Base-by-base conservation (phyloP, 1,140 invertebrate species). In the Arctopsyche grandis region DNA sequence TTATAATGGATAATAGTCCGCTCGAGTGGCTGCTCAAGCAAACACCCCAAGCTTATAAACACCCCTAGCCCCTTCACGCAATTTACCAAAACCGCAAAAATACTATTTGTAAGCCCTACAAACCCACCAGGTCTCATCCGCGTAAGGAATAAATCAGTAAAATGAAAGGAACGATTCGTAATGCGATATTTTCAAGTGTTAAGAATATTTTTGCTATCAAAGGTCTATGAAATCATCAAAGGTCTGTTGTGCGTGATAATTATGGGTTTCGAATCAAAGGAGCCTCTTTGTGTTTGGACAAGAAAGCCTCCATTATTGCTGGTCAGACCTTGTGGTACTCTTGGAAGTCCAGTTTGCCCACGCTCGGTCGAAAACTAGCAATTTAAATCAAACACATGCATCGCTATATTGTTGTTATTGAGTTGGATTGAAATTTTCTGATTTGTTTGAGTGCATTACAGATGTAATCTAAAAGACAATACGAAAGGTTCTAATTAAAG, bases 1-100 rank as follows among this genome's bases (percentile, higher is more conserved):
- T 21, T 16, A 69, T 70, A 77, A 77, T 69, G 46, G 66, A 77
- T 69, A 70, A 77, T 77, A 52, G 60, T 77, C 19, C 63, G 76
- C 76, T 77, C 76, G 76, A 77, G 76, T 63, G 58, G 76, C 58
- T 77, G 26, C 44, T 69, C n/a, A 52, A 77, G 63, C 58, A 52
- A 77, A 58, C 58, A 58, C 44, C 44, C 46, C 0, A 22, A 66
- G 63, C 16, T 21, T 29, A 14, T 16, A 43, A 46, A 58, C 29
- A 29, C 10, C n/a, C n/a, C 24, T 19, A 58, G 76, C 76, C 76
- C 63, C 76, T 69, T 77, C 21, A 48, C 76, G 76, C 76, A 69
- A 77, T 69, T 77, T 77, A 56, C 21, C 69, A 16, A 22, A 58
- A 48, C 22, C n/a, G 52, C 26, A 56, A 56, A 56, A 46, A 75